Evolutionary conservation across 2,113 vertebrate genomes (phyloP).

Genomic region (Odontophorus gujanensis): DNA sequence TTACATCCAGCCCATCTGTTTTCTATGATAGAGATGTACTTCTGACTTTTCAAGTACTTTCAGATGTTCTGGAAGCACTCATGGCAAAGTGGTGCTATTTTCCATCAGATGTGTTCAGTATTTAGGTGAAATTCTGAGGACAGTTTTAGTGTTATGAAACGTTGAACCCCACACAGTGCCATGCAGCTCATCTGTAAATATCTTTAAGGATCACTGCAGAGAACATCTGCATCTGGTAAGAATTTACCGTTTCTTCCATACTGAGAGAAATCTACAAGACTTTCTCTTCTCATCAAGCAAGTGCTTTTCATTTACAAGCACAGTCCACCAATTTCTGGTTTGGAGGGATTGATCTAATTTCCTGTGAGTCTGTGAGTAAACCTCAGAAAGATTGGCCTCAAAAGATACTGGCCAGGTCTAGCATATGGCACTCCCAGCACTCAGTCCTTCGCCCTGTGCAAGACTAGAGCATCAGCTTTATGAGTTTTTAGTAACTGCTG

Average conservation of each 20-base stretch:
- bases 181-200: not conserved
- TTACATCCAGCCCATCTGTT: not conserved
- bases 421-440: not conserved
- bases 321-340: not conserved
- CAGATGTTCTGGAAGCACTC: not conserved
- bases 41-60: not conserved
- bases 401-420: not conserved
- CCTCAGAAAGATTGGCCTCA: not conserved
- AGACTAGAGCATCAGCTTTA: not conserved
- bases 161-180: fast-evolving
- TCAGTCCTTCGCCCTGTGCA: not conserved
- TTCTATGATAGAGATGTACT: not conserved
- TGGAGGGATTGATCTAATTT: constrained; percentile 5
- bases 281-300: not conserved
- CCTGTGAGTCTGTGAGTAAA: not conserved
- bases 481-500: not conserved
- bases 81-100: not conserved
- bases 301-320: constrained; percentile 2
- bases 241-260: not conserved
- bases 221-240: not conserved
- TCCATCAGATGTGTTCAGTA: not conserved
- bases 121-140: not conserved
- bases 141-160: not conserved
- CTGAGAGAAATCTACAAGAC: not conserved
- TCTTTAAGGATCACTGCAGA: not conserved